Evolutionary conservation across 92 coral and sea anemone genomes (phyloP).

Genomic region (Parazoanthus darwini): DNA sequence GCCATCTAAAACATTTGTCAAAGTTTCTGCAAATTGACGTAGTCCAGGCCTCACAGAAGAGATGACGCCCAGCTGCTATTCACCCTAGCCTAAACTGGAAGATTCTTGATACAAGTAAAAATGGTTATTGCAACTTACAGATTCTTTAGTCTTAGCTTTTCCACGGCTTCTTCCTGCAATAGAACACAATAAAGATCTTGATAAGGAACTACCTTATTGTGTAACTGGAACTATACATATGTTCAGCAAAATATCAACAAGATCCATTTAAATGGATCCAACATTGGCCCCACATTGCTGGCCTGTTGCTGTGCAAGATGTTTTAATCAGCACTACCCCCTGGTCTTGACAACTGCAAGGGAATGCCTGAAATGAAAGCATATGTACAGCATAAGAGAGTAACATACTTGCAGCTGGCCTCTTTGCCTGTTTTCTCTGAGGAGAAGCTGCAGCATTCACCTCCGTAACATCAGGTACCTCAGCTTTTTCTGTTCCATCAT

Average conservation of each 20-base stretch:
- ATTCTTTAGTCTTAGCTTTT: constrained; percentile 33
- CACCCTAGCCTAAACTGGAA: no score
- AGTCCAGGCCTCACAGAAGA: neutral
- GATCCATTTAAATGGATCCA: no score
- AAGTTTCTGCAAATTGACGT: neutral
- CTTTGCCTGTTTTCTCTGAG: constrained; percentile 27
- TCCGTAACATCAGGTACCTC: constrained; percentile 11
- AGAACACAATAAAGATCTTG: neutral
- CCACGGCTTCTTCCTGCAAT: constrained; percentile 40
- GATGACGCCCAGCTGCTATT: neutral
- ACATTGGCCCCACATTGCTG: no score
- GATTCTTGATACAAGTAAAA: neutral
- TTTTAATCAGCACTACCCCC: no score
- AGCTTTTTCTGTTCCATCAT: constrained; percentile 17
- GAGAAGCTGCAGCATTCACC: neutral
- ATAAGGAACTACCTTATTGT: neutral
- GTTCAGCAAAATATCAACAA: no score
- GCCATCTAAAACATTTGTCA: neutral
- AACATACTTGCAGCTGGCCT: constrained; percentile 32
- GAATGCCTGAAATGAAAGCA: no score
- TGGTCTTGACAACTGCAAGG: no score
- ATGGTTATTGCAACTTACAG: neutral
- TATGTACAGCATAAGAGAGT: no score
- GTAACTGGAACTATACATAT: no score
- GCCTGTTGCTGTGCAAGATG: no score